Percentiles rank a stretch among this genome's conserved stretches.
Evolutionary conservation across 2,797 vertebrate genomes (phyloP).

Genomic region (Falco berigora): DNA sequence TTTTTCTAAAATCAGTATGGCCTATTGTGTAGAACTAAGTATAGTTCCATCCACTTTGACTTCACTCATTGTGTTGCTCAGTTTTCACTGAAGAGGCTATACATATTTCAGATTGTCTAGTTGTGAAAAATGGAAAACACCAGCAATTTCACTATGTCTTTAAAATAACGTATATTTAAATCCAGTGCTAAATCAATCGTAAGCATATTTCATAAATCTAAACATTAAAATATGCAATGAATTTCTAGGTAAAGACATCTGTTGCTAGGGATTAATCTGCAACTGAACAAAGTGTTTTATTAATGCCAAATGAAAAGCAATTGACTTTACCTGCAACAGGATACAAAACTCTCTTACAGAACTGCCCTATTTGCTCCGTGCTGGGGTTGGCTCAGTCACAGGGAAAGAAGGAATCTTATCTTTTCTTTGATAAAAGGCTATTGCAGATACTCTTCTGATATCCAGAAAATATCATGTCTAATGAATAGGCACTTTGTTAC

Average conservation of each 20-base stretch:
- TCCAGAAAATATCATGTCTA: constrained; percentile 39
- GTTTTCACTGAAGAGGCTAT: background rate
- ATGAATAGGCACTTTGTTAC: constrained; percentile 54
- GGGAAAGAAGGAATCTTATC: constrained; percentile 21
- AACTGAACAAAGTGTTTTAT: constrained; percentile 11
- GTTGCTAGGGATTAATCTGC: background rate
- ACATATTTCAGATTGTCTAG: background rate
- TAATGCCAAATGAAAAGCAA: constrained; percentile 34
- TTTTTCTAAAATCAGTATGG: background rate
- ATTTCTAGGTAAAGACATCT: background rate
- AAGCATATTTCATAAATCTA: background rate
- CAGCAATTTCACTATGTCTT: background rate
- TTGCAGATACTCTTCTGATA: constrained; percentile 41
- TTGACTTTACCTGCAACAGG: background rate
- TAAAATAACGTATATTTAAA: background rate
- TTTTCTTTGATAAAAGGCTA: constrained; percentile 36
- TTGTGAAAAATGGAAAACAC: background rate
- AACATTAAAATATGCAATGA: background rate
- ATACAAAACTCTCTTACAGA: constrained; percentile 15
- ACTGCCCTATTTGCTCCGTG: background rate
- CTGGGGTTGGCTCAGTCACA: background rate
- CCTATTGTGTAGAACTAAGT: background rate
- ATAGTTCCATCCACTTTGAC: background rate
- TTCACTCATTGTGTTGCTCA: background rate
- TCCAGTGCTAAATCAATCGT: background rate